A percentile compares a stretch with the other conserved stretches of the same genome.
Conservation (phyloP, 2,888 invertebrate genomes). For the Drosophila algonquin region DNA sequence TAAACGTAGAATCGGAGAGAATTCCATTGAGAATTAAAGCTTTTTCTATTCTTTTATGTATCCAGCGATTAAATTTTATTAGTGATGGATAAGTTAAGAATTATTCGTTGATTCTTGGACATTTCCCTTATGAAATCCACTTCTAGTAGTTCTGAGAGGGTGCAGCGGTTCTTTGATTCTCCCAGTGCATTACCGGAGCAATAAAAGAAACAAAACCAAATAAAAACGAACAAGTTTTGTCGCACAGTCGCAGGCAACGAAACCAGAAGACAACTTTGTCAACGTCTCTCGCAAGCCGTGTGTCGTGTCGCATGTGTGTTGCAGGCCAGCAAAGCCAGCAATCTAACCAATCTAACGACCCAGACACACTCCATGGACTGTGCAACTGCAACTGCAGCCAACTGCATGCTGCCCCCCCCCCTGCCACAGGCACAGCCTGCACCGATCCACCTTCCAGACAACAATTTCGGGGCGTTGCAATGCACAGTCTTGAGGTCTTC, state of each 20-base stretch:
- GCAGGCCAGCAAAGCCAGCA: not conserved
- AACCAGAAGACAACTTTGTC: constrained; percentile 59
- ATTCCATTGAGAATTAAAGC: too few species aligned
- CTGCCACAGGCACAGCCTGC: not conserved
- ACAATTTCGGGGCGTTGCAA: constrained; percentile 59
- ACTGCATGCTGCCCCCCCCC: too few species aligned
- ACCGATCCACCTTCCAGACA: constrained; percentile 7
- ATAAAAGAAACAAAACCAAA: constrained; percentile 2
- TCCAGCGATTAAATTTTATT: too few species aligned
- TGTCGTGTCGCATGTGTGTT: constrained; percentile 11
- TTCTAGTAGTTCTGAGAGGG: not conserved
- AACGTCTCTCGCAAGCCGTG: constrained; percentile 50
- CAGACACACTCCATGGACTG: constrained; percentile 23
- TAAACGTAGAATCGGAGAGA: not conserved
- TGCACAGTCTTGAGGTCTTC: constrained; percentile 26
- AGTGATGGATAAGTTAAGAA: not conserved
- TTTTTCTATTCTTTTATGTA: too few species aligned
- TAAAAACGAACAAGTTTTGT: constrained; percentile 47
- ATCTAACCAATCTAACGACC: constrained; percentile 45
- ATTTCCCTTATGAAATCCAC: not conserved
- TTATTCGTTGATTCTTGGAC: too few species aligned
- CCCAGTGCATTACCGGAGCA: constrained; percentile 1
- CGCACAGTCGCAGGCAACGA: constrained; percentile 33
- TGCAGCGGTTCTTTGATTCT: not conserved
- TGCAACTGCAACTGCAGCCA: not conserved